Evolutionary conservation across 2,113 vertebrate species (phyloP).

Genomic region (Megaleporinus macrocephalus): DNA sequence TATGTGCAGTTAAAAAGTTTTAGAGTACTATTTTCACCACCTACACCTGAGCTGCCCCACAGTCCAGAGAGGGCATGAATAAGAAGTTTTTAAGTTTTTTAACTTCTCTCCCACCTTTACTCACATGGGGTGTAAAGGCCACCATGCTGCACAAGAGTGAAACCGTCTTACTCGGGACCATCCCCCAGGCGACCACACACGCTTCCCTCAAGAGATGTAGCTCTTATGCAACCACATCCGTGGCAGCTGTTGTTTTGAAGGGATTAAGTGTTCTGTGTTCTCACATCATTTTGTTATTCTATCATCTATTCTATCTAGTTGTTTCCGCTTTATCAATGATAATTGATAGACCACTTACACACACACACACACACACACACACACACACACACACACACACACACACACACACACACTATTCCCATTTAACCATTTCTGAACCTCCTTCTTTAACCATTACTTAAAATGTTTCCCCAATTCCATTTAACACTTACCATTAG

Average conservation of each 20-base stretch:
- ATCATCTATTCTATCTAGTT: conserved; percentile 4
- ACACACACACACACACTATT: background rate
- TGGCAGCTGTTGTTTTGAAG: conserved; percentile 53
- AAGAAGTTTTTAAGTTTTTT: conserved; percentile 53
- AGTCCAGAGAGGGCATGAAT: conserved; percentile 63
- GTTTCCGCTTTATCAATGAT: background rate
- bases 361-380: background rate
- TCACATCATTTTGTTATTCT: conserved; percentile 20
- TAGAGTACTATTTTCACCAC: no score
- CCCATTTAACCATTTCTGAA: no score
- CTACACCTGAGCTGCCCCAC: no score
- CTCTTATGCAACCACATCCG: conserved; percentile 42
- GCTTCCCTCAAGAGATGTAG: conserved; percentile 50
- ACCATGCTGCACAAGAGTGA: conserved; percentile 23
- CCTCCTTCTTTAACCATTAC: no score
- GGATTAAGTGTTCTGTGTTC: conserved; percentile 19
- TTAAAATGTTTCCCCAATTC: no score
- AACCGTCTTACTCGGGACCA: conserved; percentile 13
- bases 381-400: background rate
- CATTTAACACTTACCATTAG: no score
- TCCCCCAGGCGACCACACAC: conserved; percentile 43
- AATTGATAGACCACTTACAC: background rate
- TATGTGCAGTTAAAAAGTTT: background rate
- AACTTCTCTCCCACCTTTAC: conserved; percentile 51
- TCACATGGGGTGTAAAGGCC: conserved; percentile 29